Evolutionary conservation across 2,797 vertebrate genomes (phyloP).

Genomic region (Siniperca scherzeri): DNA sequence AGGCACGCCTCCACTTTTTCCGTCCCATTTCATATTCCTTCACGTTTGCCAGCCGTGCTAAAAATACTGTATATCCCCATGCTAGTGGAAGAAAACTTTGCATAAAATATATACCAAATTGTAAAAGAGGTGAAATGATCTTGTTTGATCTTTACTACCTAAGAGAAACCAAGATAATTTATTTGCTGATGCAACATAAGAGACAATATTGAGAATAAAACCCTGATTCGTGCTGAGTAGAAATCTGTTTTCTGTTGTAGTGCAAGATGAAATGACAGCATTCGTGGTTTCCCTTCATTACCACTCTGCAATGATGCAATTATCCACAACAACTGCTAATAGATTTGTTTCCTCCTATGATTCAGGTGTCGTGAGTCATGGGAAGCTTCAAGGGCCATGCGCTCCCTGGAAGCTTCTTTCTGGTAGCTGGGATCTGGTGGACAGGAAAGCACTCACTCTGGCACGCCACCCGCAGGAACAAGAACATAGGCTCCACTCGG

Average conservation of each 20-base stretch:
- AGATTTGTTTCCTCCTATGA: conserved; percentile 9
- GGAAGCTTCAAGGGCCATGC: conserved; percentile 95
- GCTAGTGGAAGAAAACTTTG: not conserved
- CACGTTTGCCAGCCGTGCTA: not conserved
- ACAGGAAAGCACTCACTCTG: conserved; percentile 90
- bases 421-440: conserved; percentile 93
- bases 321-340: not conserved
- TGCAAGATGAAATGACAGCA: not conserved
- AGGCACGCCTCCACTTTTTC: conserved; percentile 46
- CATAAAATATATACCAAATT: not conserved
- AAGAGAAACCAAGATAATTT: not conserved
- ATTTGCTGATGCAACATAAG: not conserved
- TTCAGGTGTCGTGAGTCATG: conserved; percentile 77
- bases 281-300: not conserved
- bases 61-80: not conserved
- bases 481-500: conserved; percentile 85
- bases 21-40: not conserved
- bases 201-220: not conserved
- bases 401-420: conserved; percentile 92
- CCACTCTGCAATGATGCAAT: not conserved
- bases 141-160: not conserved
- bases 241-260: not conserved
- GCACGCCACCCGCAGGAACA: conserved; percentile 90
- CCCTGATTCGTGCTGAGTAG: too few species aligned
- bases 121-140: not conserved